These are phyloP conservation scores for Pimpla rufipes DNA, from an alignment of 2,888 invertebrate species.

Conservation along the genomic window DNA sequence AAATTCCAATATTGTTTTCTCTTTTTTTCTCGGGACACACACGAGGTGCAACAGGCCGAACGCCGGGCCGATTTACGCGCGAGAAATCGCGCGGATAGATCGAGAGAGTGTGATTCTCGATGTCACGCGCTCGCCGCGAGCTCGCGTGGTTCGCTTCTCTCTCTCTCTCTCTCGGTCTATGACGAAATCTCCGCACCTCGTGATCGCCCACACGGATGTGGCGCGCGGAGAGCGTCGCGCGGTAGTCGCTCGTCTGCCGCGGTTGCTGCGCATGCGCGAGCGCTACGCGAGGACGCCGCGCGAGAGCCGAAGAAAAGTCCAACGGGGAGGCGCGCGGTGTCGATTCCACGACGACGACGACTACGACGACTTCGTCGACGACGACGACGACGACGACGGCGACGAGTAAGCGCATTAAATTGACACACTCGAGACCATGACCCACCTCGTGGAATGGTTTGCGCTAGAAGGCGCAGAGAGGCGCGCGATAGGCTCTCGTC, in stretches of 20 bases:
- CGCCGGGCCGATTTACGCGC: background rate
- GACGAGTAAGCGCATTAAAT: slow-evolving; percentile 73
- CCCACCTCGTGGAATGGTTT: slow-evolving; percentile 71
- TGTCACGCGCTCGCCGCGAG: slow-evolving; percentile 26
- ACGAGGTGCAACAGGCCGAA: background rate
- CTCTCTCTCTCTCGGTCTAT: slow-evolving; percentile 38
- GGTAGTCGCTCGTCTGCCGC: slow-evolving; percentile 44
- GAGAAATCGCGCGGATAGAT: slow-evolving; percentile 31
- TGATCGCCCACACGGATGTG: slow-evolving; percentile 71
- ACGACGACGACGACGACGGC: slow-evolving; percentile 40
- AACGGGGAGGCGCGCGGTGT: slow-evolving; percentile 15
- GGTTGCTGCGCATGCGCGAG: slow-evolving; percentile 1
- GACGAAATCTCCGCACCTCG: slow-evolving; percentile 66
- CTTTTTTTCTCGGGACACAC: background rate
- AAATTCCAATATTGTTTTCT: slow-evolving; percentile 27
- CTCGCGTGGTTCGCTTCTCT: background rate
- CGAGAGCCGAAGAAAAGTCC: slow-evolving; percentile 18
- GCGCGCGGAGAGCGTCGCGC: slow-evolving; percentile 32
- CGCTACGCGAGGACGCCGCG: background rate
- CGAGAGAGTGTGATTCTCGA: slow-evolving; percentile 23
- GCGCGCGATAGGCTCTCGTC: slow-evolving; percentile 41
- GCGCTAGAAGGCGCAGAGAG: slow-evolving; percentile 49
- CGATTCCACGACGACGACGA: slow-evolving; percentile 27
- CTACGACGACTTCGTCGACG: slow-evolving; percentile 40
- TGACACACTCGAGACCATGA: slow-evolving; percentile 73